Conservation (phyloP, 2,113 vertebrate species). For the Megaceryle maxima region DNA sequence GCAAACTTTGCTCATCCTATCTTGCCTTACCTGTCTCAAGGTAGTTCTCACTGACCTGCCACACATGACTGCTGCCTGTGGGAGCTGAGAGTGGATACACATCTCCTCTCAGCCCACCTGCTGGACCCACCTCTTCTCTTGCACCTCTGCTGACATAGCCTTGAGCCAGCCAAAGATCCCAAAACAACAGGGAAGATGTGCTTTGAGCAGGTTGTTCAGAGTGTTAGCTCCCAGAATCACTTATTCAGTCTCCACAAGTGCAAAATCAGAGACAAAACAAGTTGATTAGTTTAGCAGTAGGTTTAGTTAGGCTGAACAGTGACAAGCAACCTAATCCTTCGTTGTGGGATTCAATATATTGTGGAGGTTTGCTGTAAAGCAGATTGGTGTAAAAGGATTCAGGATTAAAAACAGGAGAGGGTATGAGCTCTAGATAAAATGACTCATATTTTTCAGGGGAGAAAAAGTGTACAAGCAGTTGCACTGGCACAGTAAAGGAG, state of each 20-base stretch:
- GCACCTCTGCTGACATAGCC: accelerated
- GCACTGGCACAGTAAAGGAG: not conserved
- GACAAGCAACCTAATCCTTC: not conserved
- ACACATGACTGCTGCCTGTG: accelerated
- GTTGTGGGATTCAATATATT: not conserved
- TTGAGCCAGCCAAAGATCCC: not conserved
- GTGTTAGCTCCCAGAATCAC: not conserved
- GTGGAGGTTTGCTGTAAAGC: not conserved
- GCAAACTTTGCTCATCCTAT: not conserved
- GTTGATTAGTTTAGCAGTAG: not conserved
- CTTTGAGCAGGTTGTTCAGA: not conserved
- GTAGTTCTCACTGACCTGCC: not conserved
- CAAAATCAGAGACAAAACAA: not conserved
- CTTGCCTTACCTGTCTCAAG: not conserved
- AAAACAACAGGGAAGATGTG: not conserved
- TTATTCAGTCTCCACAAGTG: not conserved
- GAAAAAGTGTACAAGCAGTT: not conserved
- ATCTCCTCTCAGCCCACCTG: not conserved
- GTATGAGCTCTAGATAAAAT: not conserved
- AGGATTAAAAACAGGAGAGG: not conserved
- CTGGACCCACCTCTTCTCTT: not conserved
- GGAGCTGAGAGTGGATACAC: not conserved
- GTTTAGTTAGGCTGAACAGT: not conserved
- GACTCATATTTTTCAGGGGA: not conserved
- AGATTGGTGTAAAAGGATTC: not conserved